These are phyloP conservation scores for Fistularia commersonii DNA, from an alignment of 2,797 vertebrate species.

Conservation along the genomic window DNA sequence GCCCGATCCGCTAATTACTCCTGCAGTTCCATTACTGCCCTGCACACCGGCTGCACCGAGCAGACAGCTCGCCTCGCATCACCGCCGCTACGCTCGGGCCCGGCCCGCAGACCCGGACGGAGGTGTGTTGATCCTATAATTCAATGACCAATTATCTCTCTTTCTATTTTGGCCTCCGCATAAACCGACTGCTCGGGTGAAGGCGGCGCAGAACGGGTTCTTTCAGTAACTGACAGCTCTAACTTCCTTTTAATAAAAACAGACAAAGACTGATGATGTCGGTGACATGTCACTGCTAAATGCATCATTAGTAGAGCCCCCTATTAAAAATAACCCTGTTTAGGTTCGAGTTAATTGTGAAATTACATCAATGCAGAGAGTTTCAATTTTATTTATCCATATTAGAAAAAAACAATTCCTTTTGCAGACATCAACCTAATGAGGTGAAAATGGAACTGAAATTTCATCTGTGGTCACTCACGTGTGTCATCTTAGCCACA, in stretches of 20 bases:
- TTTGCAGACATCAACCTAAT: conserved; percentile 15
- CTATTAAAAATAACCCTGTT: conserved; percentile 55
- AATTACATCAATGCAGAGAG: conserved; percentile 41
- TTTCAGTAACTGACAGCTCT: conserved; percentile 4
- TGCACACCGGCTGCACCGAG: conserved; percentile 21
- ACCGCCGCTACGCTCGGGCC: conserved; percentile 31
- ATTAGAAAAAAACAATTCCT: conserved; percentile 44
- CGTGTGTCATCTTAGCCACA: not conserved
- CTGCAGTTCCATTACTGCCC: conserved; percentile 54
- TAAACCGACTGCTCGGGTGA: conserved; percentile 43
- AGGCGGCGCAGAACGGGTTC: conserved; percentile 45
- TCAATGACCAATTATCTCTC: conserved; percentile 54
- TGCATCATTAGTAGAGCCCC: conserved; percentile 47
- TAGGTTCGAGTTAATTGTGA: conserved; percentile 43
- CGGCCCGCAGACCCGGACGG: conserved; percentile 35
- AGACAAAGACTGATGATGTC: conserved; percentile 37
- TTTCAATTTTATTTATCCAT: conserved; percentile 32
- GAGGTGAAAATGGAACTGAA: conserved; percentile 42
- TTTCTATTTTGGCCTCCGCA: conserved; percentile 37
- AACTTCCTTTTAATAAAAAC: conserved; percentile 20
- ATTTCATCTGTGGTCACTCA: conserved; percentile 27
- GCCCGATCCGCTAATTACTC: conserved; percentile 64
- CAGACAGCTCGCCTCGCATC: conserved; percentile 41
- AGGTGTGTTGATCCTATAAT: conserved; percentile 57
- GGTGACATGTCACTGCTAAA: conserved; percentile 38